A percentile compares a stretch with the other conserved stretches of the same genome.
phyloP scores from a whole-genome alignment of 2,113 vertebrate species.

The Amblyornis subalaris region DNA sequence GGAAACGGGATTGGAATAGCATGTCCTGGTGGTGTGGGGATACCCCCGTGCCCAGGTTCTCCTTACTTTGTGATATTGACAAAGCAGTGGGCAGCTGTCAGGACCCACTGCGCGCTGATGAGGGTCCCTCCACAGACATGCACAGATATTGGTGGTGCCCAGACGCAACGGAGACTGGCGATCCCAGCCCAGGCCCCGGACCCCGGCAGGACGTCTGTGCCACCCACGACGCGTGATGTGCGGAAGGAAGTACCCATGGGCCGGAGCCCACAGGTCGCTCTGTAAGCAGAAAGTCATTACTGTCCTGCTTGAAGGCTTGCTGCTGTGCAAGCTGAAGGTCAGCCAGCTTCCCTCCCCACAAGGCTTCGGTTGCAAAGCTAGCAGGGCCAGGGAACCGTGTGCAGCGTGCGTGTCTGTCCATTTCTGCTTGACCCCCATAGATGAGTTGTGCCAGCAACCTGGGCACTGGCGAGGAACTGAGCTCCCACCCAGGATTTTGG shows the following conservation, averaged over 20 bases:
- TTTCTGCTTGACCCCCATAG: not conserved
- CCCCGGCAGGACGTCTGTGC: not conserved
- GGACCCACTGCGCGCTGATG: not conserved
- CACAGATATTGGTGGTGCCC: fast-evolving
- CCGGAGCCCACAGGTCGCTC: not conserved
- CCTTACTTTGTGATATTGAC: not conserved
- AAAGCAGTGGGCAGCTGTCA: constrained; percentile 45
- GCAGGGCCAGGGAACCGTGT: not conserved
- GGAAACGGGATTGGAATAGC: not conserved
- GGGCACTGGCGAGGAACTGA: not conserved
- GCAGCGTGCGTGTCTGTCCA: fast-evolving
- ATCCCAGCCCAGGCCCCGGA: not conserved
- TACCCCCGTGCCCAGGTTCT: fast-evolving
- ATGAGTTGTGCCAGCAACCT: not conserved
- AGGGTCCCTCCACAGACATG: constrained; percentile 8
- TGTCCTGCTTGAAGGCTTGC: not conserved
- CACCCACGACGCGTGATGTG: not conserved
- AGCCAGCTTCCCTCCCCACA: not conserved
- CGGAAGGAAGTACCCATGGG: fast-evolving
- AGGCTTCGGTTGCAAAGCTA: not conserved
- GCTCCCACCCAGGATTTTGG: not conserved
- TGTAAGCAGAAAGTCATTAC: not conserved
- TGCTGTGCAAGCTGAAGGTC: not conserved
- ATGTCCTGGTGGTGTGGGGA: fast-evolving
- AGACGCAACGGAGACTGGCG: not conserved